Percentiles rank a stretch among this genome's conserved stretches.
Evolutionary conservation across 2,888 invertebrate genomes (phyloP).

Genomic region (Cerceris rybyensis): DNA sequence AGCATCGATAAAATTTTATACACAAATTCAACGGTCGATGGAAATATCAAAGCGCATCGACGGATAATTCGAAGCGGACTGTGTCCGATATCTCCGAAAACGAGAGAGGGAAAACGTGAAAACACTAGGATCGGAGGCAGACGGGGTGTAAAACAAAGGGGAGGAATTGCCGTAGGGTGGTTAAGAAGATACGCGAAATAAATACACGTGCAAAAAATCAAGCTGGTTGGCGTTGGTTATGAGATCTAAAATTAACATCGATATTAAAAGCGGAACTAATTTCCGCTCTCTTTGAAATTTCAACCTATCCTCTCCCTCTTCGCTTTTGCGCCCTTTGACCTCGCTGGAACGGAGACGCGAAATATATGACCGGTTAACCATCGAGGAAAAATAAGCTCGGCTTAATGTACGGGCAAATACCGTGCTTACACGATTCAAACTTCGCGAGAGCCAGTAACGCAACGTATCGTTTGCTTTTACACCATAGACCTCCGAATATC

Average conservation of each 20-base stretch:
- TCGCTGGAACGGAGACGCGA: too few relatives aligned
- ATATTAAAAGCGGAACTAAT: constrained; percentile 43
- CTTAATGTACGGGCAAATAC: neutral
- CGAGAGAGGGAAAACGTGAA: neutral
- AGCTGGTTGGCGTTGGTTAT: neutral
- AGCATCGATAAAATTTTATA: too few relatives aligned
- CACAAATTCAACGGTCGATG: too few relatives aligned
- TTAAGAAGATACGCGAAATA: constrained; percentile 26
- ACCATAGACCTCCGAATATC: neutral
- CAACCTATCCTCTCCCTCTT: neutral
- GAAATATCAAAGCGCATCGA: too few relatives aligned
- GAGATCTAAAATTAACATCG: constrained; percentile 50
- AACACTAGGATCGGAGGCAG: neutral
- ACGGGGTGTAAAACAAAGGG: neutral
- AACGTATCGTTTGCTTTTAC: neutral
- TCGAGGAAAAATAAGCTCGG: neutral
- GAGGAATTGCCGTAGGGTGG: constrained; percentile 9
- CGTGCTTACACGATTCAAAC: neutral
- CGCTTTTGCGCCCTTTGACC: neutral
- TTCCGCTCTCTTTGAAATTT: constrained; percentile 33
- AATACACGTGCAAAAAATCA: constrained; percentile 24
- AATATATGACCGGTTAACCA: neutral
- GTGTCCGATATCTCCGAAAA: too few relatives aligned
- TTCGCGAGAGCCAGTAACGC: neutral
- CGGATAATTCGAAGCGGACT: too few relatives aligned